Percentiles rank a stretch among this genome's conserved stretches.
Conservation (phyloP, 2,888 invertebrate species). For the Phragmatobia fuliginosa region DNA sequence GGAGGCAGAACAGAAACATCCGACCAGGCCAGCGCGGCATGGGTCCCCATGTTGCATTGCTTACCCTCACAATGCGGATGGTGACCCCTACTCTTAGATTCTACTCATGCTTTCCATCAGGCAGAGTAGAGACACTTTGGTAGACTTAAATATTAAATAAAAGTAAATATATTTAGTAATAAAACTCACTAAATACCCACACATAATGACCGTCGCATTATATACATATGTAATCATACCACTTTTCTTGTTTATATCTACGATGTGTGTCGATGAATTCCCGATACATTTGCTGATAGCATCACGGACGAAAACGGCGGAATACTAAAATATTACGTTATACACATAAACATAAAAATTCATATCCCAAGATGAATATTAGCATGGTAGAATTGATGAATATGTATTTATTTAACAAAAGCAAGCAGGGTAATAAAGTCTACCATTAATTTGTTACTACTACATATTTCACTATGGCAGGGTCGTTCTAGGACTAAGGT, state of each 20-base stretch:
- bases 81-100: no score
- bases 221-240: no score
- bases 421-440: not conserved
- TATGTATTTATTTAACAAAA: not conserved
- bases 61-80: no score
- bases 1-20: no score
- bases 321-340: not conserved
- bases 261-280: not conserved
- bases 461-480: not conserved
- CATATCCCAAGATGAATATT: not conserved
- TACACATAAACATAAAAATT: conserved; percentile 1
- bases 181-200: not conserved
- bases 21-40: no score
- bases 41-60: no score
- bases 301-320: not conserved
- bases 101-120: no score
- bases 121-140: no score
- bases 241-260: not conserved
- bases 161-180: not conserved
- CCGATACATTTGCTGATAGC: not conserved
- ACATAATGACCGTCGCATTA: no score
- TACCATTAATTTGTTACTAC: not conserved
- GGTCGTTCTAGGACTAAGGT: not conserved
- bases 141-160: no score
- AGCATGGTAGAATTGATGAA: not conserved